These are phyloP conservation scores for Zaprionus obscuricornis DNA, from an alignment of 2,888 invertebrate genomes.

Conservation along the genomic window DNA sequence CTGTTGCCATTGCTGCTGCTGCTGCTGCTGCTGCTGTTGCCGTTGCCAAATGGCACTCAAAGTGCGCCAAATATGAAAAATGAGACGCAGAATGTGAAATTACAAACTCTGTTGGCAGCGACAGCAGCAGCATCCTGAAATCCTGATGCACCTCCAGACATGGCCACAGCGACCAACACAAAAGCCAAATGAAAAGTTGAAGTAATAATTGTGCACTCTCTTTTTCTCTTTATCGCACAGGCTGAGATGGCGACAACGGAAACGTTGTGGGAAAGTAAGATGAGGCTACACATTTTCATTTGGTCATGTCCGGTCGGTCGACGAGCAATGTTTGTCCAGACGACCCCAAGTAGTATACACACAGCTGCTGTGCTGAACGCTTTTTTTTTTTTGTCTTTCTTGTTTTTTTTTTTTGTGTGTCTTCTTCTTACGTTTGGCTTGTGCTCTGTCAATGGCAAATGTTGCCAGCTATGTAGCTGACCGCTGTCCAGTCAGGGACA, in stretches of 20 bases:
- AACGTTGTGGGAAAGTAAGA: conserved; percentile 42
- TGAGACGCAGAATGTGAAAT: conserved; percentile 72
- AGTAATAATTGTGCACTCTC: conserved; percentile 67
- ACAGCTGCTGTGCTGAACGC: conserved; percentile 24
- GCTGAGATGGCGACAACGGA: conserved; percentile 51
- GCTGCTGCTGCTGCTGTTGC: conserved; percentile 31
- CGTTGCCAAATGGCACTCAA: conserved; percentile 75
- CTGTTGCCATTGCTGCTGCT: conserved; percentile 37
- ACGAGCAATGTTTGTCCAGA: conserved; percentile 80
- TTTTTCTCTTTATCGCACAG: background rate
- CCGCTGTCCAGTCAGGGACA: conserved; percentile 62
- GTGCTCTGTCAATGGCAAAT: conserved; percentile 72
- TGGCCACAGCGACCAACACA: conserved; percentile 35
- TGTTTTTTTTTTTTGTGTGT: conserved; percentile 29
- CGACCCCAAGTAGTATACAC: conserved; percentile 77
- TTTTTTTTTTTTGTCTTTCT: conserved; percentile 32
- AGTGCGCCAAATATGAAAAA: conserved; percentile 72
- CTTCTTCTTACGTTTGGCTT: conserved; percentile 45
- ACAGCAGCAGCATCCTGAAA: conserved; percentile 50
- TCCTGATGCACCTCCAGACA: conserved; percentile 72
- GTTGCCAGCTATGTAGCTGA: conserved; percentile 64
- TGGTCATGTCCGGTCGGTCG: conserved; percentile 76
- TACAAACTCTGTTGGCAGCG: conserved; percentile 53
- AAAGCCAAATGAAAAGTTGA: conserved; percentile 69
- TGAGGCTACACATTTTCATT: conserved; percentile 72